Base-by-base conservation (phyloP, 2,888 invertebrate species). In the Zonitis immaculata region DNA sequence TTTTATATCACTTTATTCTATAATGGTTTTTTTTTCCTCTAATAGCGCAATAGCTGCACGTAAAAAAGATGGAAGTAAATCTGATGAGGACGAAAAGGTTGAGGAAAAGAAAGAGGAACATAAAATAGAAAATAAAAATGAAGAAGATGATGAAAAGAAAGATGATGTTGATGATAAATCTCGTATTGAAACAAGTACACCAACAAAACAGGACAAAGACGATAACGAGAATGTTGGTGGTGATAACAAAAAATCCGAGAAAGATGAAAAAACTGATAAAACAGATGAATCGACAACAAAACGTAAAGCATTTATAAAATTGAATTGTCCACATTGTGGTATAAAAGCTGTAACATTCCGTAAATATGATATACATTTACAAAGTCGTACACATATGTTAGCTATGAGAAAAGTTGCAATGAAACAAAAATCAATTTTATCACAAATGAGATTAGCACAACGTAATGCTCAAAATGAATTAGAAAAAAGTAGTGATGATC, bases 381-480 rank as follows among this genome's bases (percentile, higher is more conserved):
- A 83, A 68, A 85, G 87, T 42, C 80, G 83, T 49, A 81, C 81
- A 58, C 91, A 91, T 72, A 83, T 86, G 66, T 78, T 83, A 20
- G 84, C 87, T 0, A 87, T 91, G 87, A 80, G 85, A 49, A 82
- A 81, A 42, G 84, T 90, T 62, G 87, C 89, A 12, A 78, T 86
- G 47, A 85, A 86, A 8, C 88, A 89, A 72, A 87, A 88, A 71
- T 82, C 85, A 47, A 85, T 87, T 67, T 74, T 90, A 63, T 80
- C 86, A 56, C 85, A 87, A 64, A 88, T 92, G 87, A 84, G 92
- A 51, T 82, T 86, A 56, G 82, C 87, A 1, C 91, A 92, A 73
- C 83, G 92, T 52, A 86, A 85, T 50, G 86, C 88, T 5, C 91
- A 91, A 75, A 84, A 88, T 47, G 85, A 87, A 63, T 79, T 91